These are phyloP conservation scores for Acronicta leporina DNA, from an alignment of 2,888 invertebrate genomes.

Conservation along the genomic window DNA sequence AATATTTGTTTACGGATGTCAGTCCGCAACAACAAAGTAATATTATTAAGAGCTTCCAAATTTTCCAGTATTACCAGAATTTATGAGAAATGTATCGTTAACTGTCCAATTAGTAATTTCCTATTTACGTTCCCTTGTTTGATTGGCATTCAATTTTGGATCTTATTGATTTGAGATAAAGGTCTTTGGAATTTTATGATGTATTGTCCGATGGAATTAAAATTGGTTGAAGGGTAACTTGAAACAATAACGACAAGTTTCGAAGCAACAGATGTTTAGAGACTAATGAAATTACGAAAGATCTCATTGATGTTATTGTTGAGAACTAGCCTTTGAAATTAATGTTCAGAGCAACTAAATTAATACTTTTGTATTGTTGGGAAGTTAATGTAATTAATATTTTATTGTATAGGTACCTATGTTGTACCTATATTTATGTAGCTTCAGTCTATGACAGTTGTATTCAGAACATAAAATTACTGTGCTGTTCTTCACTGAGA, in stretches of 20 bases:
- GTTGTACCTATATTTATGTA: too few species aligned
- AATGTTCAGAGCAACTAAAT: conserved; percentile 15
- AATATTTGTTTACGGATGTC: conserved; percentile 2
- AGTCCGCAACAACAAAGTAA: conserved; percentile 20
- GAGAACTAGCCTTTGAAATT: conserved; percentile 28
- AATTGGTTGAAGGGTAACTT: conserved; percentile 68
- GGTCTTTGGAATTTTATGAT: conserved; percentile 2
- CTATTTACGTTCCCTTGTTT: conserved; percentile 6
- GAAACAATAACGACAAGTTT: conserved; percentile 77
- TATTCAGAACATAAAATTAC: too few species aligned
- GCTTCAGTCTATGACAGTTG: too few species aligned
- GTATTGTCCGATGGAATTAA: conserved; percentile 11
- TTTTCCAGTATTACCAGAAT: conserved; percentile 59
- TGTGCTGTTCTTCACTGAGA: too few species aligned
- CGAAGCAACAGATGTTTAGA: conserved; percentile 79
- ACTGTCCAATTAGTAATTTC: conserved; percentile 59
- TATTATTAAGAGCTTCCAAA: conserved; percentile 57
- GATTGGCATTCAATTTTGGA: conserved; percentile 8
- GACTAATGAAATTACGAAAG: conserved; percentile 75
- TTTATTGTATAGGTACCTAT: too few species aligned
- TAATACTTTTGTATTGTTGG: not conserved
- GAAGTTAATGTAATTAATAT: not conserved
- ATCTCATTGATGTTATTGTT: conserved; percentile 31
- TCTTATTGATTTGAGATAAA: conserved; percentile 1
- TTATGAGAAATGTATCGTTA: conserved; percentile 62